A percentile compares a stretch with the other conserved stretches of the same genome.
These are phyloP conservation scores for Drosophila melanocephala DNA, from an alignment of 2,888 invertebrate genomes.

Conservation along the genomic window DNA sequence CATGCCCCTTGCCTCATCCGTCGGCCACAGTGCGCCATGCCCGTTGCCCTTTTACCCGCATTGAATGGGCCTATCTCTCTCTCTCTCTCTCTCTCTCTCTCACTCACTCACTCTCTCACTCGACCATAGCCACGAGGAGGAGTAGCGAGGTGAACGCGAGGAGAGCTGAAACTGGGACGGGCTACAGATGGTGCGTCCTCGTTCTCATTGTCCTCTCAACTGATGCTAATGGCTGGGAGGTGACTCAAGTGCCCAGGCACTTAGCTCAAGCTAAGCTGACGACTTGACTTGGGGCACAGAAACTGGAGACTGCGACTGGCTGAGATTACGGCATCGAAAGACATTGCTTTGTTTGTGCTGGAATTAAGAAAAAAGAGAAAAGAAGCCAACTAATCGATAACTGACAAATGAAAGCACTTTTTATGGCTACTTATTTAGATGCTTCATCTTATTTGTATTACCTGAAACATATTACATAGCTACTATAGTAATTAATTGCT, in stretches of 20 bases:
- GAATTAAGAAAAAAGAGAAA: conserved; percentile 7
- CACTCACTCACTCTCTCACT: conserved; percentile 21
- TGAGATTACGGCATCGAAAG: conserved; percentile 1
- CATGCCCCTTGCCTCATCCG: background rate
- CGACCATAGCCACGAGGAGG: conserved; percentile 1
- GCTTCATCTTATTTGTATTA: background rate
- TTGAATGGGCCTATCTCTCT: conserved; percentile 41
- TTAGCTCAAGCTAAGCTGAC: conserved; percentile 32
- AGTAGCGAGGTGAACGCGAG: background rate
- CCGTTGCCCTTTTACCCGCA: conserved; percentile 46
- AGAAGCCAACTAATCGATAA: conserved; percentile 7
- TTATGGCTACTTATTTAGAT: background rate
- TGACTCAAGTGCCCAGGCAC: conserved; percentile 61
- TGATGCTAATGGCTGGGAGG: conserved; percentile 47
- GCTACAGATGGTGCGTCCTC: conserved; percentile 9
- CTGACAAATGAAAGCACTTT: background rate
- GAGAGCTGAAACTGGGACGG: conserved; percentile 16
- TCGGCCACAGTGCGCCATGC: background rate
- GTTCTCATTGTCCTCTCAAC: conserved; percentile 5
- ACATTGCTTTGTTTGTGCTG: conserved; percentile 4
- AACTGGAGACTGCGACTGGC: background rate
- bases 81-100: background rate
- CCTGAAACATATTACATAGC: background rate
- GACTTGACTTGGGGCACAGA: conserved; percentile 34
- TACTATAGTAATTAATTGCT: background rate